Conservation (phyloP, 2,113 vertebrate species). For the human (Homo sapiens) region GRCh38 chr2:64440501-64441000, state of each 20-base stretch:
- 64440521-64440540: background rate
- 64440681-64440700: background rate
- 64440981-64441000: background rate
- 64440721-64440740: background rate
- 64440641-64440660: background rate
- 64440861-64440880: conserved; percentile 1
- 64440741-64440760: background rate
- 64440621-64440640: background rate
- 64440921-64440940: background rate
- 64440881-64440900: conserved; percentile 27
- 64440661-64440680: background rate
- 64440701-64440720: background rate
- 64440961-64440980: conserved; percentile 14
- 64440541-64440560: background rate
- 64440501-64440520: background rate
- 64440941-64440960: background rate
- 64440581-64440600: conserved; percentile 30
- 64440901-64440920: conserved; percentile 33
- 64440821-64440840: conserved; percentile 54
- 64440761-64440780: background rate
- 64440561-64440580: background rate
- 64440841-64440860: background rate
- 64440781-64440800: background rate
- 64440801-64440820: background rate
- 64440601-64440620: conserved; percentile 31